phyloP scores from a whole-genome alignment of 2,888 invertebrate species.

The Iphiclides podalirius region DNA sequence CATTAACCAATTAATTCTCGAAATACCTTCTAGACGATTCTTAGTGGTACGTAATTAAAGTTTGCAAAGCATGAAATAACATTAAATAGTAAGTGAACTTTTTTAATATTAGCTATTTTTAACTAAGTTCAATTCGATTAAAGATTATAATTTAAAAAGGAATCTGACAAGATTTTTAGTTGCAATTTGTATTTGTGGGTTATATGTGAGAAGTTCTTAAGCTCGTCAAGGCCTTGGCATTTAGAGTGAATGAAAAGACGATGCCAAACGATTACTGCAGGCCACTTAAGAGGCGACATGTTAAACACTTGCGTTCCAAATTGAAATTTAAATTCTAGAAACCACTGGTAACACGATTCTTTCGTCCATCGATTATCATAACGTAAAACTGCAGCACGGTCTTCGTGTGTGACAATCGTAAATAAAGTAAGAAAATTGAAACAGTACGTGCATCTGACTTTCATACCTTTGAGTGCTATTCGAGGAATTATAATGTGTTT shows the following conservation, averaged over 20 bases:
- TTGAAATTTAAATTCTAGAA: conserved; percentile 38
- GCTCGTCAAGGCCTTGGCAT: conserved; percentile 54
- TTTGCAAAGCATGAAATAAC: background rate
- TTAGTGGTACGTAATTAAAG: background rate
- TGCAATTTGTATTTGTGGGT: conserved; percentile 4
- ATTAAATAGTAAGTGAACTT: too few relatives aligned
- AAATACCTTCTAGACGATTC: too few relatives aligned
- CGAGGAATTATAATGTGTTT: background rate
- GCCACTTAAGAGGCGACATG: conserved; percentile 33
- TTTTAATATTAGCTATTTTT: too few relatives aligned
- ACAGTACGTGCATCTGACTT: conserved; percentile 10
- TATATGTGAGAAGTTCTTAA: conserved; percentile 34
- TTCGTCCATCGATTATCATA: conserved; percentile 25
- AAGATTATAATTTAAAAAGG: too few relatives aligned
- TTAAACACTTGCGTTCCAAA: conserved; percentile 37
- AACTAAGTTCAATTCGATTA: too few relatives aligned
- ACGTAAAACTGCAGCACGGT: conserved; percentile 1
- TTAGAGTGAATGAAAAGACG: conserved; percentile 55
- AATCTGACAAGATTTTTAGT: too few relatives aligned
- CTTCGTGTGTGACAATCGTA: conserved; percentile 17
- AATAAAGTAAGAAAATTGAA: conserved; percentile 13
- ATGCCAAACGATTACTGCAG: conserved; percentile 41
- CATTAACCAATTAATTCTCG: too few relatives aligned
- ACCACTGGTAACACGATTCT: conserved; percentile 23
- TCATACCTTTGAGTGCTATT: conserved; percentile 6